Base-by-base conservation (phyloP, 2,113 vertebrate genomes). In the Pseudolaguvia tuberculata region DNA sequence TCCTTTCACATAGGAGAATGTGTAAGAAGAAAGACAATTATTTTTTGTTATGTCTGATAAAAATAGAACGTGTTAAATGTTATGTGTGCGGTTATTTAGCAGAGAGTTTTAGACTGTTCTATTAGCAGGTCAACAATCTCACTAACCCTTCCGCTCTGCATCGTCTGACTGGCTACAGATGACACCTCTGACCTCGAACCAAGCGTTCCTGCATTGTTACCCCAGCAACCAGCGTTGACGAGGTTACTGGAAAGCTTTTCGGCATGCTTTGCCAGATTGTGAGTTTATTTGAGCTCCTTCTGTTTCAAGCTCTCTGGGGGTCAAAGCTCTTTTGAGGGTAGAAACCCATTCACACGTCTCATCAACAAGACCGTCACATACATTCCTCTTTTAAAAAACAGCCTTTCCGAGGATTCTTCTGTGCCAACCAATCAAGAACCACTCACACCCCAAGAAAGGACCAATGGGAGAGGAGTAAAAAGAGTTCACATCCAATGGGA, bases 121-220 rank as follows among this genome's bases (percentile, higher is more conserved):
- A 50, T 80, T 57, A 78, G 56, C 75, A 58, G 76, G 79, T 75
- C 71, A 78, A 12, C 25, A 45, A 67, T 42, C 39, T 62, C 23
- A 72, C 61, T 20, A 48, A 55, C 21, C 29, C 72, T 51, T 27
- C 62, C 23, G 23, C 75, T 58, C 23, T 39, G 42, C 48, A 78
- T 72, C 52, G 77, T 68, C 61, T 80, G 79, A 81, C 83, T 70
- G 81, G 78, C 83, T 80, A 70, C 81, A 83, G 78, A 83, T 82
- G 81, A 61, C 76, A 83, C 80, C 80, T 85, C 78, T 82, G 76
- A 85, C 80, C 80, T 69, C 74, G 51, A 78, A 21, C 52, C 73
- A 80, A 80, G 67, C 80, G 82, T 82, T 83, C 79, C 81, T 72
- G 68, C 20, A 62, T 62, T 45, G 68, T 79, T 35, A 55, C 72